phyloP scores from a whole-genome alignment of 2,113 vertebrate species.

The Ovis aries region ARS-UI_Ramb_v3.0 NC_056080.1:15800001-15800500 shows the following conservation, averaged over 20 bases:
- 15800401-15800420: slow-evolving; percentile 23
- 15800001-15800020: background rate
- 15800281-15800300: background rate
- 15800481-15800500: background rate
- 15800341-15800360: slow-evolving; percentile 19
- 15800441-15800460: background rate
- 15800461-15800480: background rate
- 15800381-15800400: slow-evolving; percentile 21
- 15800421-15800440: slow-evolving; percentile 17
- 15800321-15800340: background rate
- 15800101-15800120: background rate
- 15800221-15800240: background rate
- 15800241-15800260: background rate
- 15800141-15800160: slow-evolving; percentile 29
- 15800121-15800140: background rate
- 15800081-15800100: background rate
- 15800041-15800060: background rate
- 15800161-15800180: slow-evolving; percentile 7
- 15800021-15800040: background rate
- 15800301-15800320: background rate
- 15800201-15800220: background rate
- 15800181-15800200: background rate
- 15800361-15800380: background rate
- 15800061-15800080: background rate
- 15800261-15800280: slow-evolving; percentile 38